Evolutionary conservation across 2,113 vertebrate genomes (phyloP).

Genomic region (Chunga burmeisteri): DNA sequence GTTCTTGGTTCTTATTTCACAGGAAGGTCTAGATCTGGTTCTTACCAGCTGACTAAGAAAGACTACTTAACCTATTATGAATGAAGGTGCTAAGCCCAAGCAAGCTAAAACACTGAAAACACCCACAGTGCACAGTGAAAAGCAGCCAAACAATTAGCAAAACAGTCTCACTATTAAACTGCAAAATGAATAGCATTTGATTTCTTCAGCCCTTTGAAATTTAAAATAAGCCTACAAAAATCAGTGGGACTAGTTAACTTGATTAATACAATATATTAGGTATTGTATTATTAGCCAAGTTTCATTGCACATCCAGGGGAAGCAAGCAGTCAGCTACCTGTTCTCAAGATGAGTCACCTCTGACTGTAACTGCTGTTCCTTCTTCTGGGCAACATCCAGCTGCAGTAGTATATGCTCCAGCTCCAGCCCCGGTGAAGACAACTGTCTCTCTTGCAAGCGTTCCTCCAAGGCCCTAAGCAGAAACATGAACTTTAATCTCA

Average conservation of each 20-base stretch:
- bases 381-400: slow-evolving; percentile 75
- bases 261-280: not conserved
- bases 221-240: slow-evolving; percentile 1
- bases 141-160: not conserved
- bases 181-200: not conserved
- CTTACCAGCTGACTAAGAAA: not conserved
- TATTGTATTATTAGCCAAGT: not conserved
- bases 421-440: slow-evolving; percentile 49
- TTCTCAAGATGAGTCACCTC: slow-evolving; percentile 81
- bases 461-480: slow-evolving; percentile 78
- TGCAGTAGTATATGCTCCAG: slow-evolving; percentile 70
- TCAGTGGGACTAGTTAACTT: not conserved
- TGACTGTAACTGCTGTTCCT: slow-evolving; percentile 79
- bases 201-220: slow-evolving; percentile 5
- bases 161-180: not conserved
- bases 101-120: not conserved
- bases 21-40: not conserved
- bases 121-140: not conserved
- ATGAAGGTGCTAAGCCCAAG: not conserved
- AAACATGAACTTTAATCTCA: not conserved
- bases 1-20: not conserved
- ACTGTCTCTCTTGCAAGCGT: slow-evolving; percentile 60
- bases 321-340: slow-evolving; percentile 72
- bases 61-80: not conserved
- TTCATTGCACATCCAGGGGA: not conserved